These are phyloP conservation scores for Anadara kagoshimensis DNA, from an alignment of 1,140 invertebrate genomes.

Conservation along the genomic window DNA sequence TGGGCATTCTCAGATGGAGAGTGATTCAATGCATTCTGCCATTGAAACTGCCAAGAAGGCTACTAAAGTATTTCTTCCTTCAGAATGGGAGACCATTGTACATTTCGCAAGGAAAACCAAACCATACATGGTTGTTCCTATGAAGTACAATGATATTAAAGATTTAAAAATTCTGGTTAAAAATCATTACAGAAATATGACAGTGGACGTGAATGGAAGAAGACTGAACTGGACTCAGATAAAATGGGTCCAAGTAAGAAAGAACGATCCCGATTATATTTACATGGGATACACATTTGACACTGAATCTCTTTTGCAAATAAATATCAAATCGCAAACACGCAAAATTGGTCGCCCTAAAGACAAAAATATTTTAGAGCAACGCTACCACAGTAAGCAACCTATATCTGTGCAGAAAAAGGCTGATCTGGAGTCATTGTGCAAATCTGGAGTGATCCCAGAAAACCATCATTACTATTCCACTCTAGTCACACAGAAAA, in stretches of 20 bases:
- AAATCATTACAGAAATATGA: background rate
- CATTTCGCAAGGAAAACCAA: constrained; percentile 21
- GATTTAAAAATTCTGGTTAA: constrained; percentile 30
- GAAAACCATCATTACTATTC: constrained; percentile 16
- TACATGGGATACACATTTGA: too few species aligned
- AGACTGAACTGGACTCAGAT: too few species aligned
- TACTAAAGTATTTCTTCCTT: constrained; percentile 24
- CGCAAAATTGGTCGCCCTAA: background rate
- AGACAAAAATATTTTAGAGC: background rate
- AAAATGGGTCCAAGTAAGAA: too few species aligned
- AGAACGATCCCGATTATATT: too few species aligned
- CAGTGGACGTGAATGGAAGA: too few species aligned
- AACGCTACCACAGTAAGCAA: constrained; percentile 17
- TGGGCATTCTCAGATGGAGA: too few species aligned
- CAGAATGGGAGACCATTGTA: constrained; percentile 38
- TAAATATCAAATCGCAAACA: constrained; percentile 1
- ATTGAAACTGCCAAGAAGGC: constrained; percentile 48
- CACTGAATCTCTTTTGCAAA: background rate
- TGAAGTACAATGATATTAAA: constrained; percentile 31
- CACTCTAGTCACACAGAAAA: background rate
- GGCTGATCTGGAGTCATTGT: constrained; percentile 26
- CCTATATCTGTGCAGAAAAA: constrained; percentile 39
- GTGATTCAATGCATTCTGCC: too few species aligned
- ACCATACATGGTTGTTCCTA: constrained; percentile 21
- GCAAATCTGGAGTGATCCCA: constrained; percentile 22